Base-by-base conservation (phyloP, 2,113 vertebrate genomes). In the Actenoides lindsayi region DNA sequence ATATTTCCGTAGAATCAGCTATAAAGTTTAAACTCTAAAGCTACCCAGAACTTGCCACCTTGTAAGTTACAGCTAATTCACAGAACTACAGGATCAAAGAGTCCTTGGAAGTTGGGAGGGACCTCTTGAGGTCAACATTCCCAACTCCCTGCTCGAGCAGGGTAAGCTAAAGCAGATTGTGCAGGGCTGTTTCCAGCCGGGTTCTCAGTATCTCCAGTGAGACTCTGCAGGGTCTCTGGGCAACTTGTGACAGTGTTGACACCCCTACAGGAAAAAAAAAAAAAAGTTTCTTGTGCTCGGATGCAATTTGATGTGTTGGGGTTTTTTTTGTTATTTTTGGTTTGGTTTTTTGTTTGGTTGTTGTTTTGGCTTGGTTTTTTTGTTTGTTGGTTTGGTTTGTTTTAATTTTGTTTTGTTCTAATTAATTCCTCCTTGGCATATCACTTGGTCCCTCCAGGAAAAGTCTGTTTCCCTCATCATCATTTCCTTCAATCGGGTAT, bases 61-160 rank as follows among this genome's bases (percentile, higher is more conserved):
- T 76, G 3, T 63, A 62, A 48, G 6, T 35, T 69, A 42, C 31
- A 89, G 8, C 6, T 89, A 51, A 74, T 24, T 73, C 35, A 60
- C 19, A 60, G 37, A 63, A 64, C 42, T 31, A 59, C 12, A 44
- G 50, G 77, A 62, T 13, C 27, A 67, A 65, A 63, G 27, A 78
- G 74, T 8, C 0, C 0, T 5, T 18, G 25, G 44, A 54, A 0
- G 0, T 7, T 73, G 44, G n/a, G 83, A 89, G 5, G 5, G 11
- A 50, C 16, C 3, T n/a, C 10, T 41, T 86, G 57, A 37, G 21
- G 57, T 63, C 30, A 71, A n/a, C 16, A 42, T 21, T 50, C 16
- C 15, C 16, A 71, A 6, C 0, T 5, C 15, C 13, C 15, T 65
- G 6, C 7, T 39, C 28, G 30, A 59, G 13, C 6, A 65, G 9